phyloP scores from a whole-genome alignment of 2,113 vertebrate species.

The Eulemur macaco region DNA sequence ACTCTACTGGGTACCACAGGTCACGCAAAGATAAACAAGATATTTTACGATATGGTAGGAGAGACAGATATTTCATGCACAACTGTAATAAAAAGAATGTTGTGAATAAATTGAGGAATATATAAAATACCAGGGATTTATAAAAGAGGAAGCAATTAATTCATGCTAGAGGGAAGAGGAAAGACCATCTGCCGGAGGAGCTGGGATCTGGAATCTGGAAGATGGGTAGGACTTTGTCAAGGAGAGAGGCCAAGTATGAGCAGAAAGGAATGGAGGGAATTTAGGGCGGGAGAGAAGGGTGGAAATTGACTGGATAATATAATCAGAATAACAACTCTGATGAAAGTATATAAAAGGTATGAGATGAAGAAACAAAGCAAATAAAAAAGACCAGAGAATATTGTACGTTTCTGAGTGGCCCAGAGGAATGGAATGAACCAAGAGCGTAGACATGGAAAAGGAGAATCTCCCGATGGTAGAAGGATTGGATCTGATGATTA shows the following conservation, averaged over 20 bases:
- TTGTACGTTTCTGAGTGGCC: background rate
- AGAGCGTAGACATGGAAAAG: background rate
- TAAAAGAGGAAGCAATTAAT: slow-evolving; percentile 60
- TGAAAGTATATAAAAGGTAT: background rate
- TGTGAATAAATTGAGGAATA: slow-evolving; percentile 42
- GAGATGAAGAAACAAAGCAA: background rate
- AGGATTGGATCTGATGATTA: background rate
- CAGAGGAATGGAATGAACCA: background rate
- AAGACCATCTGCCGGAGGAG: background rate
- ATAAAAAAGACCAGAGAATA: background rate
- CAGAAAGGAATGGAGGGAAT: background rate
- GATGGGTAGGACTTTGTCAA: background rate
- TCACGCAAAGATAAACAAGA: slow-evolving; percentile 48
- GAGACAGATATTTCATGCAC: slow-evolving; percentile 44
- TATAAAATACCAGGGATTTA: slow-evolving; percentile 55
- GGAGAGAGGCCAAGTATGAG: background rate
- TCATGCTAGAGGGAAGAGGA: background rate
- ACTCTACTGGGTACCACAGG: background rate
- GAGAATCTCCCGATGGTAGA: background rate
- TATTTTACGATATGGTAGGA: background rate
- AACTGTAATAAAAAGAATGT: slow-evolving; percentile 44
- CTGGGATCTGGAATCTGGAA: background rate
- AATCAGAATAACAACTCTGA: background rate
- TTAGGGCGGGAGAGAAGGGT: background rate
- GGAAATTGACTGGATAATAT: background rate